These are phyloP conservation scores for Dusona sp. DNA, from an alignment of 2,888 invertebrate species.

Conservation along the genomic window DNA sequence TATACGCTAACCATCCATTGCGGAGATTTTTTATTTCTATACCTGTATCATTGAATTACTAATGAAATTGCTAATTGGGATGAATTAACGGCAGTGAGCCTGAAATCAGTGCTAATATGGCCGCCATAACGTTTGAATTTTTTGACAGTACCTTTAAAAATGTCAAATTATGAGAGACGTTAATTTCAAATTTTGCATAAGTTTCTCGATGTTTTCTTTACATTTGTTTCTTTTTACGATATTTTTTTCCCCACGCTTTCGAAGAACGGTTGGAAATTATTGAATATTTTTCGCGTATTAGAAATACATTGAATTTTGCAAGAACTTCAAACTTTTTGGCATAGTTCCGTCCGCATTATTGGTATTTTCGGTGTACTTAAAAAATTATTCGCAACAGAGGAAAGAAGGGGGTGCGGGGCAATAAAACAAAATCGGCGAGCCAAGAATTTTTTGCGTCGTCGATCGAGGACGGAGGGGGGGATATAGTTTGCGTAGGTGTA, in stretches of 20 bases:
- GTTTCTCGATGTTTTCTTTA: neutral
- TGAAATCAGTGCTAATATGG: constrained; percentile 55
- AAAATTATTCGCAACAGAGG: neutral
- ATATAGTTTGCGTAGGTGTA: constrained; percentile 72
- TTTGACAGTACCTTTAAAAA: constrained; percentile 52
- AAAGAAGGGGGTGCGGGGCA: neutral
- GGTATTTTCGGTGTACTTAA: neutral
- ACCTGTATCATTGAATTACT: constrained; percentile 50
- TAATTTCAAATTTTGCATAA: constrained; percentile 42
- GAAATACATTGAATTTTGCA: neutral
- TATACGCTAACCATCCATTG: constrained; percentile 18
- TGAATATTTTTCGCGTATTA: neutral
- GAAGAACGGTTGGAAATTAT: neutral
- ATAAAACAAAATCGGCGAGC: constrained; percentile 62
- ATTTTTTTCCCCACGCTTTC: neutral
- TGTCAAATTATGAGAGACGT: constrained; percentile 50
- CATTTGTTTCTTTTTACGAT: neutral
- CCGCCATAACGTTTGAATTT: constrained; percentile 24
- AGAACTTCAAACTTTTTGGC: neutral
- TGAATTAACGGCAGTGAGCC: constrained; percentile 42
- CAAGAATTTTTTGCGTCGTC: constrained; percentile 51
- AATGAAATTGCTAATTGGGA: constrained; percentile 62
- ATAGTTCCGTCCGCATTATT: neutral
- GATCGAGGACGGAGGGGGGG: constrained; percentile 54
- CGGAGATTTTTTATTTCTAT: constrained; percentile 56